Percentiles rank a stretch among this genome's conserved stretches.
phyloP scores from a whole-genome alignment of 2,888 invertebrate genomes.

The Suillia variegata region DNA sequence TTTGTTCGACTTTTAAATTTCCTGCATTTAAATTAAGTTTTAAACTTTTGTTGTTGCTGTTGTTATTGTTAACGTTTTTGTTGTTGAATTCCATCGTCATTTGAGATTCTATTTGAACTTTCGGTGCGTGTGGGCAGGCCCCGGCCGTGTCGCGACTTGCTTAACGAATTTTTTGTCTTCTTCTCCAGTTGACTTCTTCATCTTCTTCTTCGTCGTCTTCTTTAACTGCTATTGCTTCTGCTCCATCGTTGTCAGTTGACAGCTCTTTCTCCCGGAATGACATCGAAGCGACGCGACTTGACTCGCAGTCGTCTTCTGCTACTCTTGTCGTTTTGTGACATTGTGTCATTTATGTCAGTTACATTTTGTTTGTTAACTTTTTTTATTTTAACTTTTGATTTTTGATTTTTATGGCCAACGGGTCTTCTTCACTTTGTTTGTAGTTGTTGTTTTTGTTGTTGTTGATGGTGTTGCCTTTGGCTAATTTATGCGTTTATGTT shows the following conservation, averaged over 20 bases:
- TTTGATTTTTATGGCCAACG: neutral
- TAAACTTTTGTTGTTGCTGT: slow-evolving; percentile 20
- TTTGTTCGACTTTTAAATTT: slow-evolving; percentile 11
- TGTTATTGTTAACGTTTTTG: no score
- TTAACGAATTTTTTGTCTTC: no score
- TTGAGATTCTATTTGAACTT: no score
- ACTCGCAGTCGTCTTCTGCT: no score
- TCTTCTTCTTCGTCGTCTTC: slow-evolving; percentile 9
- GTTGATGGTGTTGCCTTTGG: no score
- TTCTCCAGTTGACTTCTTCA: neutral
- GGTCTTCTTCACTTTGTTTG: no score
- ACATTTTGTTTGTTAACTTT: slow-evolving; percentile 12
- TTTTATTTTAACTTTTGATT: slow-evolving; percentile 17
- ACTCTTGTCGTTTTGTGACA: no score
- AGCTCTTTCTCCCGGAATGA: slow-evolving; percentile 15
- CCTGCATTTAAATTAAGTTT: slow-evolving; percentile 37
- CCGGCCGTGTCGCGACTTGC: no score
- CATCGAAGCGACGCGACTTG: slow-evolving; percentile 5
- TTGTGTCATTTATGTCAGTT: slow-evolving; percentile 23
- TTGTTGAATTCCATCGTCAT: no score
- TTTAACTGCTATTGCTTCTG: neutral
- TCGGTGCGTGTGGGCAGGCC: no score
- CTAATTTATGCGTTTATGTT: slow-evolving; percentile 22
- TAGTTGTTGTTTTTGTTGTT: no score
- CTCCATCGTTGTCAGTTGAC: slow-evolving; percentile 6